These are phyloP conservation scores for Aramus guarauna DNA, from an alignment of 2,113 vertebrate genomes.

Conservation along the genomic window DNA sequence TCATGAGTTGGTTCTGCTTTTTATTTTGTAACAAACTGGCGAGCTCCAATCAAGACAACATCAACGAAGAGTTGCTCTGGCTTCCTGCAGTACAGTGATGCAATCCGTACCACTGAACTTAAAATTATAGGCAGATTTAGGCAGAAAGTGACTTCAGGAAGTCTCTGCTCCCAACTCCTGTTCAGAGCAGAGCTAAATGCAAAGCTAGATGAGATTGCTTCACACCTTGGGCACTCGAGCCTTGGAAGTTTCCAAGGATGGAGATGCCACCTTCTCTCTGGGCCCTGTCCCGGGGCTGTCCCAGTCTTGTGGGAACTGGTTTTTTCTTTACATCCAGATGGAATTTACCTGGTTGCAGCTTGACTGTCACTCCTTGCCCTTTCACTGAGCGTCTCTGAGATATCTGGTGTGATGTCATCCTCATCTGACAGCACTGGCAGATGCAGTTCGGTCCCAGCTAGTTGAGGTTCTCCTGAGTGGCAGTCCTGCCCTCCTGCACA, in stretches of 20 bases:
- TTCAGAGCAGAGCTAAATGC: neutral
- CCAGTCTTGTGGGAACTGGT: fast-evolving
- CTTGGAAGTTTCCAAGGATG: neutral
- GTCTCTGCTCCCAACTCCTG: neutral
- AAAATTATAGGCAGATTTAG: neutral
- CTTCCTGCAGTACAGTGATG: neutral
- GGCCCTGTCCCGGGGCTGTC: neutral
- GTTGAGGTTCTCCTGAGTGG: neutral
- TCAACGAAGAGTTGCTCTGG: neutral
- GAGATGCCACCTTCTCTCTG: neutral
- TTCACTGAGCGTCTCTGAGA: neutral
- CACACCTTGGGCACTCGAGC: neutral
- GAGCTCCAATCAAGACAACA: neutral
- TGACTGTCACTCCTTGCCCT: neutral
- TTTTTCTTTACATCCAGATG: neutral
- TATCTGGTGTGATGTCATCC: neutral
- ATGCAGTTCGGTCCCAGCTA: neutral
- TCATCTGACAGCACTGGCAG: neutral
- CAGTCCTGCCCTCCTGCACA: neutral
- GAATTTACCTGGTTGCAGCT: neutral
- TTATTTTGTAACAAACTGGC: neutral
- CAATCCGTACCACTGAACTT: neutral
- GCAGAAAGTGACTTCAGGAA: neutral
- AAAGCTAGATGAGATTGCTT: neutral
- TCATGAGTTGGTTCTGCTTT: neutral